These are phyloP conservation scores for Lepidotrigona ventralis DNA, from an alignment of 1,140 invertebrate genomes.

Conservation along the genomic window DNA sequence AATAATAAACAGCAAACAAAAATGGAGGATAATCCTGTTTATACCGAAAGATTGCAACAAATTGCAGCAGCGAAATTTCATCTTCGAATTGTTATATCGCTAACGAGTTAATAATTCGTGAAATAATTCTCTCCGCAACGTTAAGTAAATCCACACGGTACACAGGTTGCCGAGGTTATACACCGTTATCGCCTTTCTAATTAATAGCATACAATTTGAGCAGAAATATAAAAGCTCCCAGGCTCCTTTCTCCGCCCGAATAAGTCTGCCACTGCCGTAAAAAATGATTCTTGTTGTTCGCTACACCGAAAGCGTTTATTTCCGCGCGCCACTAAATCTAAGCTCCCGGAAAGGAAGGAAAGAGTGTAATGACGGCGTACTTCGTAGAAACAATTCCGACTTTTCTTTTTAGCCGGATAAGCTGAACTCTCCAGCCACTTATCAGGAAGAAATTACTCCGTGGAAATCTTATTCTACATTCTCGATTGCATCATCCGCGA, in stretches of 20 bases:
- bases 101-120: conserved; percentile 3
- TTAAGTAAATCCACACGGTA: conserved; percentile 4
- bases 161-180: conserved; percentile 1
- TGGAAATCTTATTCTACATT: conserved; percentile 44
- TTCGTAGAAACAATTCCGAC: conserved; percentile 56
- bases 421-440: conserved; percentile 55
- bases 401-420: conserved; percentile 58
- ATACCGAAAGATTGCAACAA: too few relatives aligned
- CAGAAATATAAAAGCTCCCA: conserved; percentile 23
- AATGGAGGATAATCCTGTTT: background rate
- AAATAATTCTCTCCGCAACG: background rate
- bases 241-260: conserved; percentile 33
- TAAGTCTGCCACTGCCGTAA: conserved; percentile 55
- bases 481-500: conserved; percentile 22
- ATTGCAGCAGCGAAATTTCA: conserved; percentile 6
- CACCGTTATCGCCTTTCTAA: conserved; percentile 20
- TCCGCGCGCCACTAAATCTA: conserved; percentile 63
- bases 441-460: conserved; percentile 59
- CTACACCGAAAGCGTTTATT: conserved; percentile 62
- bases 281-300: conserved; percentile 67
- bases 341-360: conserved; percentile 39
- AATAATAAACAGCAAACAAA: too few relatives aligned
- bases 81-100: background rate
- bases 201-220: conserved; percentile 28
- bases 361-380: conserved; percentile 51